Percentiles rank a stretch among this genome's conserved stretches.
These are phyloP conservation scores for Cyprinus carpio DNA, from an alignment of 2,113 vertebrate species.

Conservation along the genomic window DNA sequence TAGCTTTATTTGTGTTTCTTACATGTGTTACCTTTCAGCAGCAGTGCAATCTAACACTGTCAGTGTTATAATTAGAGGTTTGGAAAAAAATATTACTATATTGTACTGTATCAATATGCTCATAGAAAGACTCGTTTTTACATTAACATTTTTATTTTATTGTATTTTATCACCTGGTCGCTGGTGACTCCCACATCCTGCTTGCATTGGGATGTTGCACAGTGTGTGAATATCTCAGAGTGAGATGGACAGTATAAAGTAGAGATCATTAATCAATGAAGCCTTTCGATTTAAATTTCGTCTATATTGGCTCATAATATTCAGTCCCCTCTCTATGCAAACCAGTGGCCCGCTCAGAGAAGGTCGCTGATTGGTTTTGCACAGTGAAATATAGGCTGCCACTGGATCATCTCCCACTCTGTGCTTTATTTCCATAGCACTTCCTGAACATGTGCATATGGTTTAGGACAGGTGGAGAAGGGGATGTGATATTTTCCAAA, in stretches of 20 bases:
- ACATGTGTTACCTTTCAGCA: background rate
- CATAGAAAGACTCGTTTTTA: background rate
- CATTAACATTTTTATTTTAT: no score
- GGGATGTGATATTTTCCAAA: constrained; percentile 11
- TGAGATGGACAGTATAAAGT: background rate
- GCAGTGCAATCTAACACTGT: background rate
- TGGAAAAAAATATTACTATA: background rate
- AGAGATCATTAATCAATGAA: background rate
- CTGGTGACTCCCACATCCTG: background rate
- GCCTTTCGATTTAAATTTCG: background rate
- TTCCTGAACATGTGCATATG: background rate
- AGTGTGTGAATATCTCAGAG: background rate
- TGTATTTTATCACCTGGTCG: background rate
- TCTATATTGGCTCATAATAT: background rate
- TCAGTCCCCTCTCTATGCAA: constrained; percentile 1
- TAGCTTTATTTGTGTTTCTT: background rate
- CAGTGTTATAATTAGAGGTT: background rate
- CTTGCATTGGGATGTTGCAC: background rate
- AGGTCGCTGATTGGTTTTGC: constrained; percentile 1
- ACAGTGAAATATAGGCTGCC: background rate
- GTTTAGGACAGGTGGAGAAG: background rate
- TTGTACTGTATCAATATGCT: background rate
- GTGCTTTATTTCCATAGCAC: constrained; percentile 12
- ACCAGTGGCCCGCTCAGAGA: background rate
- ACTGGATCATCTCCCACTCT: background rate